phyloP scores from a whole-genome alignment of 2,797 vertebrate species.

The Astyanax mexicanus region DNA sequence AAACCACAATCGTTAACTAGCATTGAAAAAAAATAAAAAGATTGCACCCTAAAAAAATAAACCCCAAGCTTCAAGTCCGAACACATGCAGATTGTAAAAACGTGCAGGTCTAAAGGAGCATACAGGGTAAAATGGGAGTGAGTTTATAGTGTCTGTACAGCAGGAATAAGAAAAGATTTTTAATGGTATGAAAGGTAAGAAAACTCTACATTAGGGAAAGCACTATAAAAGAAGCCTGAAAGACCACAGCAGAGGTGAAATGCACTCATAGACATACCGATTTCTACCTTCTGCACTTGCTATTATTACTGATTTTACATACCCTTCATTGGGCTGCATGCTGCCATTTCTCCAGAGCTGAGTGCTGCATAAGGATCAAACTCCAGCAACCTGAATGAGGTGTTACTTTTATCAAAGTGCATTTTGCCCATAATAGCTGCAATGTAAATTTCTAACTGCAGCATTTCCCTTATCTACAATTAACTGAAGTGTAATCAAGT shows the following conservation, averaged over 20 bases:
- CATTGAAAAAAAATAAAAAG: constrained; percentile 1
- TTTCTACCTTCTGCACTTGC: not conserved
- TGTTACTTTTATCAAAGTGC: constrained; percentile 56
- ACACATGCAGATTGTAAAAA: constrained; percentile 38
- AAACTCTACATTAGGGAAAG: not conserved
- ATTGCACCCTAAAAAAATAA: constrained; percentile 1
- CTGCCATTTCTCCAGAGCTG: constrained; percentile 73
- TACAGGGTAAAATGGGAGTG: constrained; percentile 12
- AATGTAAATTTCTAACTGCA: too few species aligned
- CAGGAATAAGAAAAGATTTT: not conserved
- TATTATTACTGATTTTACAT: constrained; percentile 47
- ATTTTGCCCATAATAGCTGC: constrained; percentile 62
- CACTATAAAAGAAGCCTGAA: not conserved
- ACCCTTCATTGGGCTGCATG: constrained; percentile 58
- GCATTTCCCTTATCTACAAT: not conserved
- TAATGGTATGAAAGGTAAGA: not conserved
- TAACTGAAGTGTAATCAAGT: constrained; percentile 1
- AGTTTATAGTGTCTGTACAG: constrained; percentile 7
- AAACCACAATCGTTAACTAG: not conserved
- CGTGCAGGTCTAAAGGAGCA: constrained; percentile 36
- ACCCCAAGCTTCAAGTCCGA: not conserved
- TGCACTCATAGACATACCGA: not conserved
- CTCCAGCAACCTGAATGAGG: constrained; percentile 76
- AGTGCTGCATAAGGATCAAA: constrained; percentile 73
- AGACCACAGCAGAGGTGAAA: not conserved